Evolutionary conservation across 2,797 vertebrate species (phyloP), one percentile per base, ranked within the genome.

Genomic region (Channa striata): DNA sequence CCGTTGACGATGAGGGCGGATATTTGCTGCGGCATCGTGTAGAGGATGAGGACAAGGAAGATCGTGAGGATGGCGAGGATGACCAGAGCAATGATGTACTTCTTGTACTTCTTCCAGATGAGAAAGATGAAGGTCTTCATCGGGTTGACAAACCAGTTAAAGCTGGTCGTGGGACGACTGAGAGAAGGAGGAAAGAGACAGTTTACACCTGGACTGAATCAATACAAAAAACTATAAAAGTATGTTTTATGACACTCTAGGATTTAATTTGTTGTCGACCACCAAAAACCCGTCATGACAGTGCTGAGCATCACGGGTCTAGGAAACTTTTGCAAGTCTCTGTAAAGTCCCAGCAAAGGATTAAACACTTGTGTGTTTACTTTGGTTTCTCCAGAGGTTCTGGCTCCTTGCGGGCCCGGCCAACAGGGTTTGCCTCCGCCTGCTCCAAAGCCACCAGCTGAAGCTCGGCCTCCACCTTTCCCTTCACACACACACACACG

Each of bases 381-480:
- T 96, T 94, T 52, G 97, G 97, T 86, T 98, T 99, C 46, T 99
- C 97, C 84, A 98, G 87, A 3, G 97, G 95, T 63, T 98, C 97
- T 0, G 97, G 97, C 56, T 97, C 96, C 66, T 98, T 97, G 33
- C 94, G 93, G 11, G 90, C 96, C 40, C 94, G 91, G 4, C 97
- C 97, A 67, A 96, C 97, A 2, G 97, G 97, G 71, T 75, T 93
- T 58, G 93, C 95, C 84, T 99, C 96, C 0, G 96, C 97, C 56
- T 97, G 95, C 62, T 99, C 97, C 59, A 94, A 8, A 0, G 94
- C 90, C 85, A 99, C 85, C 82, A 99, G 89, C 14, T 99, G 96
- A 66, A 99, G 94, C 83, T 99, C 97, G 0, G 93, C 97, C 86
- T 99, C 97, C 82, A 99, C 95, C 87, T 98, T 99, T 1, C 97